These are phyloP conservation scores for Kobus ellipsiprymnus DNA, from an alignment of 2,113 vertebrate genomes.

Conservation along the genomic window DNA sequence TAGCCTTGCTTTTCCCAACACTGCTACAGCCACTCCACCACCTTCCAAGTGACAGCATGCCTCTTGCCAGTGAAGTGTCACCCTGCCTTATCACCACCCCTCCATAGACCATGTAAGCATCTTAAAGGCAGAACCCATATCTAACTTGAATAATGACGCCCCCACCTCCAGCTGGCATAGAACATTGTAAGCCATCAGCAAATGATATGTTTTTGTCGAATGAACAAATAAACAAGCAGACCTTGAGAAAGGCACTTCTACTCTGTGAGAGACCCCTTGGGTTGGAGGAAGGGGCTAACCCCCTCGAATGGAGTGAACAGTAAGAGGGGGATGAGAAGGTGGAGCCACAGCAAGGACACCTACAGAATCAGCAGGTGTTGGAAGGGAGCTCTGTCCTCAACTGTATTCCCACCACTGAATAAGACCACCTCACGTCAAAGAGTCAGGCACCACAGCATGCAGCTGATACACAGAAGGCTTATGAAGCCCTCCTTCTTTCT, in stretches of 20 bases:
- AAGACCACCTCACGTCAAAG: neutral
- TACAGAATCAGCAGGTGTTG: neutral
- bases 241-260: neutral
- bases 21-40: neutral
- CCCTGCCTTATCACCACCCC: neutral
- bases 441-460: neutral
- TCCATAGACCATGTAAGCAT: neutral
- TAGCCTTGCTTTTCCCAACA: neutral
- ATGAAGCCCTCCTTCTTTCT: neutral
- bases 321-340: neutral
- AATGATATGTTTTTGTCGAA: neutral
- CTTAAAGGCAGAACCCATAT: neutral
- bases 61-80: neutral
- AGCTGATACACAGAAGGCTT: neutral
- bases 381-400: neutral
- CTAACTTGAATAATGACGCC: neutral
- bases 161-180: neutral
- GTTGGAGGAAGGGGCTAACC: neutral
- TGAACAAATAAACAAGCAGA: neutral
- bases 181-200: neutral
- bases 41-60: neutral
- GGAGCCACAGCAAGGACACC: neutral
- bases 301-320: too few species aligned
- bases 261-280: neutral
- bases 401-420: neutral